phyloP scores from a whole-genome alignment of 2,113 vertebrate genomes.

The Antechinus stuartii region DNA sequence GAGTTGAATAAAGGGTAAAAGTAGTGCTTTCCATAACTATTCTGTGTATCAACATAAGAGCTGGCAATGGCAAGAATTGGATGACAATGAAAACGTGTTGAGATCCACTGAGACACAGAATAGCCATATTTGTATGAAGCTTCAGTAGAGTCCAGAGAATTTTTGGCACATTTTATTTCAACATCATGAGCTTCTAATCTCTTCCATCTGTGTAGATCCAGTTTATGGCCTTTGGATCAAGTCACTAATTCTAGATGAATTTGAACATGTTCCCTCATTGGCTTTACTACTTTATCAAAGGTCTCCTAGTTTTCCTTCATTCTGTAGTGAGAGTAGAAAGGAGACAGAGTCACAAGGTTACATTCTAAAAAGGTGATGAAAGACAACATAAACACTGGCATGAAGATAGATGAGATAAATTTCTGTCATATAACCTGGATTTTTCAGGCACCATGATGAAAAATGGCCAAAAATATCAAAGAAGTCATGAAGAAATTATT shows the following conservation, averaged over 20 bases:
- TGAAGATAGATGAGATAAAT: constrained; percentile 97
- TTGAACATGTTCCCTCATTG: constrained; percentile 98
- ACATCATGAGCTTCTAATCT: constrained; percentile 98
- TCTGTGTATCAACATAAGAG: constrained; percentile 90
- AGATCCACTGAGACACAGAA: constrained; percentile 91
- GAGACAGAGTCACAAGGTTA: constrained; percentile 99
- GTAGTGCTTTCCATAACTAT: constrained; percentile 91
- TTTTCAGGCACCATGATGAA: constrained; percentile 97
- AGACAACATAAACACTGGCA: constrained; percentile 97
- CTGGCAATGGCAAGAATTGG: constrained; percentile 88
- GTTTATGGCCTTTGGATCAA: constrained; percentile 98
- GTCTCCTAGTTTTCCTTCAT: constrained; percentile 99
- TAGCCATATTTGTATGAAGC: constrained; percentile 97
- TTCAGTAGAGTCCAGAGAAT: constrained; percentile 97
- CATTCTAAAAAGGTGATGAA: constrained; percentile 99
- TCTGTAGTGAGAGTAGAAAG: constrained; percentile 97
- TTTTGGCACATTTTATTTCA: constrained; percentile 99
- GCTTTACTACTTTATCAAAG: constrained; percentile 98
- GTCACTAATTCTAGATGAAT: constrained; percentile 98
- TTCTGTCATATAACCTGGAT: constrained; percentile 94
- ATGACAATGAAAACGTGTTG: constrained; percentile 88
- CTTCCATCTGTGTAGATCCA: constrained; percentile 98
- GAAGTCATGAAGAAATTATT: constrained; percentile 96
- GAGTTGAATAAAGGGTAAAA: constrained; percentile 90
- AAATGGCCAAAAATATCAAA: constrained; percentile 98